Evolutionary conservation across 2,888 invertebrate species (phyloP).

Genomic region (Oegoconia quadripuncta): DNA sequence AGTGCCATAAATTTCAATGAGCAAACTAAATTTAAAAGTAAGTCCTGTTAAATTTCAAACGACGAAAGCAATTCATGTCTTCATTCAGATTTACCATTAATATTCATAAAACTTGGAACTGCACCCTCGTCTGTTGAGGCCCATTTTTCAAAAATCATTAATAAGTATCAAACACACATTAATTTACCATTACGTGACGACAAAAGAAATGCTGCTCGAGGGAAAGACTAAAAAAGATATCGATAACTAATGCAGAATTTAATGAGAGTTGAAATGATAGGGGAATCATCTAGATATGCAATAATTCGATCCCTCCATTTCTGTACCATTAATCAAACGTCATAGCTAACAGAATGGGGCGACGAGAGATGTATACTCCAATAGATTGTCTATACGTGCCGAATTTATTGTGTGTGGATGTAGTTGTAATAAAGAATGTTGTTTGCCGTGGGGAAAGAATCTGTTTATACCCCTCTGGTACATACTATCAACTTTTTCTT

Average conservation of each 20-base stretch:
- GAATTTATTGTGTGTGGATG: conserved; percentile 48
- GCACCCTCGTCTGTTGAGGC: conserved; percentile 15
- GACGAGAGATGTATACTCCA: conserved; percentile 60
- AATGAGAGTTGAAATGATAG: conserved; percentile 35
- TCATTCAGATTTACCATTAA: conserved; percentile 28
- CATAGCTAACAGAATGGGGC: conserved; percentile 69
- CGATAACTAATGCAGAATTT: conserved; percentile 34
- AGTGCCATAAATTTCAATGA: conserved; percentile 27
- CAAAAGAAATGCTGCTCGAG: conserved; percentile 28
- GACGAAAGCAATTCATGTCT: conserved; percentile 18
- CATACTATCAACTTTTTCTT: conserved; percentile 25
- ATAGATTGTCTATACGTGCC: conserved; percentile 60
- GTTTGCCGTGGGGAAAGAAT: conserved; percentile 31
- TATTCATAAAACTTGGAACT: conserved; percentile 29
- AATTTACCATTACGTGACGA: conserved; percentile 30
- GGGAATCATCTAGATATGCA: conserved; percentile 46
- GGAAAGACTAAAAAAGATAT: conserved; percentile 31
- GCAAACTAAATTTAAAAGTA: conserved; percentile 17
- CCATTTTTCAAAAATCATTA: conserved; percentile 27
- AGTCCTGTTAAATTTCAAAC: conserved; percentile 16
- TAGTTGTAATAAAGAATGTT: conserved; percentile 38
- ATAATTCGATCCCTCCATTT: conserved; percentile 51
- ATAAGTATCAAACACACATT: conserved; percentile 30
- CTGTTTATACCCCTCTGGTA: conserved; percentile 31
- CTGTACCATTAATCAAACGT: conserved; percentile 69